Evolutionary conservation across 2,888 invertebrate genomes (phyloP), one percentile per base, ranked within the genome.

Genomic region (Agrypnus murinus): DNA sequence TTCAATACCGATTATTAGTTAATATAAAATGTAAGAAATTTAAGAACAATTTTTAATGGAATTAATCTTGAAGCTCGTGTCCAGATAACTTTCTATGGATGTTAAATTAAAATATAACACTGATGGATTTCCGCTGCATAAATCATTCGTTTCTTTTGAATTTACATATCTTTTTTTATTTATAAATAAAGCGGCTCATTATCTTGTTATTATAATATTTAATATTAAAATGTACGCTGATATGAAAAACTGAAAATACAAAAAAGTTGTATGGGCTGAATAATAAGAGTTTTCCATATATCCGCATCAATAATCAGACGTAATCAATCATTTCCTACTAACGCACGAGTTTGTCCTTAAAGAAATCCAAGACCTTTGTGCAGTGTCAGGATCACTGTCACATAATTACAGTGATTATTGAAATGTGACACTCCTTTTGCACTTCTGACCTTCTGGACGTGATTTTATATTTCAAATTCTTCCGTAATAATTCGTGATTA

Each of bases 371-470:
- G 74, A 74, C 74, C 74, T 74, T 71, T 68, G 63, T 59, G 65
- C 71, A 71, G 65, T 72, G 76, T 67, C 74, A 72, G 66, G 75
- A 74, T 75, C 75, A 75, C 67, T 75, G 76, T 76, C 76, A 65
- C 70, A 73, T 75, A 76, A 76, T 76, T 76, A 73, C 62, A 55
- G 67, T 73, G 64, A 71, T 73, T 71, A 71, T 65, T 50, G 69
- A 75, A 75, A 73, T 72, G 69, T 74, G 76, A 76, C 75, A 73
- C 74, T 73, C 73, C 75, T 74, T 62, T 72, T 69, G 75, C 72
- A 59, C 68, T 63, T 69, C 46, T 72, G 74, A 76, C 76, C 76
- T 73, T 68, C 57, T 50, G 63, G 70, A 76, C 76, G 76, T 76
- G 76, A 55, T 69, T 71, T 71, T 71, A 72, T 70, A 65, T 67